These are phyloP conservation scores for Vanacampus margaritifer DNA, from an alignment of 2,113 vertebrate species.

Conservation along the genomic window DNA sequence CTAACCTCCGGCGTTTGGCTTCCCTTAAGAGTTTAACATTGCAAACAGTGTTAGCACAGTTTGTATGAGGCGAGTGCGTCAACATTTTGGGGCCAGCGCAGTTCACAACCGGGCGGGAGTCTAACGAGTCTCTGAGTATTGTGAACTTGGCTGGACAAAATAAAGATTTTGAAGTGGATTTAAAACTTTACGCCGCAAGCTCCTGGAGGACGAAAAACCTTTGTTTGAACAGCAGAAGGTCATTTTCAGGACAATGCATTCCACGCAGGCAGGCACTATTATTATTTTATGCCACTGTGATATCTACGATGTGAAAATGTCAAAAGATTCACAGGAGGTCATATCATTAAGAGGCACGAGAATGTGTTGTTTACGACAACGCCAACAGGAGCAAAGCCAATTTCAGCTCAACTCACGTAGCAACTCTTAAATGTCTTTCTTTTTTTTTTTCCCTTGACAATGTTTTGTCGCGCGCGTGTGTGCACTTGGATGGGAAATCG, in stretches of 20 bases:
- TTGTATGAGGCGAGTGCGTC: background rate
- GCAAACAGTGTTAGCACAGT: background rate
- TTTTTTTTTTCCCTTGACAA: background rate
- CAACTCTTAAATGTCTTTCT: background rate
- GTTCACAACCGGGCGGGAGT: background rate
- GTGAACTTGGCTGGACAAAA: background rate
- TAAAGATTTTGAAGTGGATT: background rate
- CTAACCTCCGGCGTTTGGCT: background rate
- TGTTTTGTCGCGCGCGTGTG: background rate
- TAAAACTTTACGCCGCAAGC: background rate
- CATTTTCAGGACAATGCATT: background rate
- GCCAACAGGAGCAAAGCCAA: background rate
- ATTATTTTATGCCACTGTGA: constrained; percentile 1
- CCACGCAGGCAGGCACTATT: background rate
- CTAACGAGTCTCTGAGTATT: too few relatives aligned
- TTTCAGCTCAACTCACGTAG: background rate
- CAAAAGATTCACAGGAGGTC: background rate
- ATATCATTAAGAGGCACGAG: background rate
- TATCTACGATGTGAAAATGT: background rate
- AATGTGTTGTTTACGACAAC: background rate
- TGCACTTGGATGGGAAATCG: background rate
- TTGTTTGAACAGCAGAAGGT: background rate
- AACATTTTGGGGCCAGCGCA: background rate
- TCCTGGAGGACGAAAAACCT: background rate
- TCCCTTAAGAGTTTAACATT: background rate